These are phyloP conservation scores for Xenopus petersii DNA, from an alignment of 2,797 vertebrate genomes.

Conservation along the genomic window DNA sequence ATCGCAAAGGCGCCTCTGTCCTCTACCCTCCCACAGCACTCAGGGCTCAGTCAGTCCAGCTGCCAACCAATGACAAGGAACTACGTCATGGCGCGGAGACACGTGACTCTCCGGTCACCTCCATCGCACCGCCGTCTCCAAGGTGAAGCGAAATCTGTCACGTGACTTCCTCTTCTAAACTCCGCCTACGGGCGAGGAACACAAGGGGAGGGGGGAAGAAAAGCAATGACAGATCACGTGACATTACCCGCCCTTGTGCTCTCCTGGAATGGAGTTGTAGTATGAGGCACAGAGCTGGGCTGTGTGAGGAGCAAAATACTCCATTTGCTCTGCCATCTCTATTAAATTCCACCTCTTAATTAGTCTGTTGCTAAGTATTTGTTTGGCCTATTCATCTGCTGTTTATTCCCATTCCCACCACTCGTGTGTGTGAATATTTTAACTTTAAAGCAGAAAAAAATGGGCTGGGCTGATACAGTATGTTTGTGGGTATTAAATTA, in stretches of 20 bases:
- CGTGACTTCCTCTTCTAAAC: conserved; percentile 16
- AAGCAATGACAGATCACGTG: background rate
- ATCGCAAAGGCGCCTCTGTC: background rate
- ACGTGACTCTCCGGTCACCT: conserved; percentile 13
- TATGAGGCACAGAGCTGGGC: too few relatives aligned
- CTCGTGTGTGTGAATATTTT: too few relatives aligned
- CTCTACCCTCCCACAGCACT: conserved; percentile 11
- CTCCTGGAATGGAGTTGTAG: background rate
- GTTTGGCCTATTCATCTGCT: too few relatives aligned
- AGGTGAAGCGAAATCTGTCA: conserved; percentile 6
- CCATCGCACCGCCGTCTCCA: conserved; percentile 17
- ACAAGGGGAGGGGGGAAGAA: background rate
- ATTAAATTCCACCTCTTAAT: too few relatives aligned
- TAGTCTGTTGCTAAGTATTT: too few relatives aligned
- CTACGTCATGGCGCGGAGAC: background rate
- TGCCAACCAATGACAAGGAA: conserved; percentile 8
- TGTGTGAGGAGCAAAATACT: too few relatives aligned
- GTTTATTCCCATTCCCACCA: too few relatives aligned
- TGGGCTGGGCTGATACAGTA: too few relatives aligned
- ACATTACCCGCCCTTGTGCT: background rate
- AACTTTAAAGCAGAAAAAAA: too few relatives aligned
- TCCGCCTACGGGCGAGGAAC: background rate
- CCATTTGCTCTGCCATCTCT: too few relatives aligned
- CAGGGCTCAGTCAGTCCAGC: background rate
- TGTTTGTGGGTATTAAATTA: too few relatives aligned